Evolutionary conservation across 2,113 vertebrate genomes (phyloP).

Genomic region (Thalassarche chlororhynchos): DNA sequence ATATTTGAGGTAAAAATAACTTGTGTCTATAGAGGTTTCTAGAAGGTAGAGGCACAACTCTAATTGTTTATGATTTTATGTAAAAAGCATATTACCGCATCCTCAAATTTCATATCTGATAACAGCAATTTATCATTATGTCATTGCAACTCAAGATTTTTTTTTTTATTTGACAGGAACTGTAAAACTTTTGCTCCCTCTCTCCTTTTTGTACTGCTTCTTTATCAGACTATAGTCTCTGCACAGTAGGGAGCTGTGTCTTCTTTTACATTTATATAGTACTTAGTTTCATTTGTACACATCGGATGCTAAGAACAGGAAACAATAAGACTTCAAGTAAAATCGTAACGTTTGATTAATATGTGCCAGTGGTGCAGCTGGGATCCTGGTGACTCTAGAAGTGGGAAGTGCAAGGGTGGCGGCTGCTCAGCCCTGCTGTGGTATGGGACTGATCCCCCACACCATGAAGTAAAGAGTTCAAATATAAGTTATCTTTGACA

Average conservation of each 20-base stretch:
- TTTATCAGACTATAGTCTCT: neutral
- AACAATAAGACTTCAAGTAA: neutral
- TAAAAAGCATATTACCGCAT: neutral
- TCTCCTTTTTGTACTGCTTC: neutral
- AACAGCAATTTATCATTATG: neutral
- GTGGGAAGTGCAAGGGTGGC: neutral
- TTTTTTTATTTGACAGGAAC: neutral
- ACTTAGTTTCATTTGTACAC: neutral
- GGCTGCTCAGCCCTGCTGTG: neutral
- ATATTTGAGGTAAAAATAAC: neutral
- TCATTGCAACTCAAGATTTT: neutral
- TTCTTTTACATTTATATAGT: neutral
- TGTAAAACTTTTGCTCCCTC: neutral
- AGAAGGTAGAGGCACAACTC: neutral
- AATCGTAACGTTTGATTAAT: neutral
- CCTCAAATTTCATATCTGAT: neutral
- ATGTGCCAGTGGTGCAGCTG: neutral
- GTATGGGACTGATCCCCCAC: neutral
- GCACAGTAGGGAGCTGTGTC: neutral
- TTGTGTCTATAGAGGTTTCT: neutral
- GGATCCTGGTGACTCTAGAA: neutral
- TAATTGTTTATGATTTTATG: neutral
- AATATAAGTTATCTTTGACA: neutral
- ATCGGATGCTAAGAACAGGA: neutral
- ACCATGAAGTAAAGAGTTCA: neutral